Evolutionary conservation across 2,113 vertebrate genomes (phyloP).

Genomic region (Elephas maximus): DNA sequence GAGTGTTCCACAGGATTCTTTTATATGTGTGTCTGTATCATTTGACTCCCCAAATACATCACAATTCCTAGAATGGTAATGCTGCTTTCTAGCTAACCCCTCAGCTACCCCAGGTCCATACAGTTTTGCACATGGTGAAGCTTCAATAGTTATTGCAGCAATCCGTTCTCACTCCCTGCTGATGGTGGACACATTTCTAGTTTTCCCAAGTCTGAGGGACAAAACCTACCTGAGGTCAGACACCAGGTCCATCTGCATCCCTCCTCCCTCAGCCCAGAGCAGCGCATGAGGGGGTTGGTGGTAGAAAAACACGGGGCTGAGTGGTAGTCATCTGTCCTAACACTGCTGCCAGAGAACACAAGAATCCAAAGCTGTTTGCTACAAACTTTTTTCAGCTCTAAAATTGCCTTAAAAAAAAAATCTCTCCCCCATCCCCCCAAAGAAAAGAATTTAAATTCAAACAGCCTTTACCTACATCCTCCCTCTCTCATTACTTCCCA

Average conservation of each 20-base stretch:
- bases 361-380: constrained; percentile 67
- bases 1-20: background rate
- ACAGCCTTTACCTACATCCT: constrained; percentile 80
- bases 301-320: background rate
- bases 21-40: background rate
- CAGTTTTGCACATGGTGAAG: background rate
- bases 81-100: background rate
- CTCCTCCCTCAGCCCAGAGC: background rate
- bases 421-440: constrained; percentile 39
- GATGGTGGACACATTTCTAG: background rate
- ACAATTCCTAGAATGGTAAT: background rate
- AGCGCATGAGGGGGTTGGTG: background rate
- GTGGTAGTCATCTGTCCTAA: background rate
- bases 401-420: constrained; percentile 76
- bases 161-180: background rate
- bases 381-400: constrained; percentile 71
- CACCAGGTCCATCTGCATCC: too few species aligned
- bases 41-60: background rate
- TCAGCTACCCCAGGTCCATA: background rate
- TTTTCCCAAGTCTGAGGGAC: background rate
- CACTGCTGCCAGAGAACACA: background rate
- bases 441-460: constrained; percentile 84
- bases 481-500: constrained; percentile 81
- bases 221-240: background rate
- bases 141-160: background rate